Conservation (phyloP, 2,888 invertebrate genomes). For the Horisme vitalbata region DNA sequence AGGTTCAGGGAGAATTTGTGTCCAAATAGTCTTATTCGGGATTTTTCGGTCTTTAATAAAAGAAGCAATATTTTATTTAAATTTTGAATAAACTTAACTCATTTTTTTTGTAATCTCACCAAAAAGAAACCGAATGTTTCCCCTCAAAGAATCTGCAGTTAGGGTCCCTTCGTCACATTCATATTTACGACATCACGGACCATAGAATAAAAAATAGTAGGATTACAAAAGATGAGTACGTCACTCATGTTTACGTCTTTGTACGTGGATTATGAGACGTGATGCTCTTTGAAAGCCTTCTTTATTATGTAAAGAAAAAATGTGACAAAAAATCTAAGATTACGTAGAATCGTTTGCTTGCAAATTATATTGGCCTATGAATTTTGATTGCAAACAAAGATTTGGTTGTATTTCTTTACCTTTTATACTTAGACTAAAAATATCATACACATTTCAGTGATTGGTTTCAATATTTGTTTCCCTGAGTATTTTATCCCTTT, state of each 20-base stretch:
- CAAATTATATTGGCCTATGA: constrained; percentile 71
- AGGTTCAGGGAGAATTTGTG: not conserved
- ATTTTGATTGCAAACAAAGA: constrained; percentile 40
- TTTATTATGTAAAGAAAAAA: constrained; percentile 54
- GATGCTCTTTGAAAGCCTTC: constrained; percentile 61
- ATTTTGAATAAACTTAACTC: constrained; percentile 22
- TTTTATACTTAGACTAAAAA: too few relatives aligned
- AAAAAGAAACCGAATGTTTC: constrained; percentile 37
- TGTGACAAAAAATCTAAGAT: constrained; percentile 50
- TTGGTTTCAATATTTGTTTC: too few relatives aligned
- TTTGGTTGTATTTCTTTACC: not conserved
- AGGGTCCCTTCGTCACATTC: constrained; percentile 56
- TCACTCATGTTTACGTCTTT: constrained; percentile 74
- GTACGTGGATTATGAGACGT: constrained; percentile 77
- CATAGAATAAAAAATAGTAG: constrained; percentile 20
- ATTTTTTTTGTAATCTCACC: constrained; percentile 34
- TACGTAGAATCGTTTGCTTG: constrained; percentile 59
- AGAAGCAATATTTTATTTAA: not conserved
- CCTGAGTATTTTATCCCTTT: not conserved
- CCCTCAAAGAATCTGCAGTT: constrained; percentile 43
- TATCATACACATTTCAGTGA: too few relatives aligned
- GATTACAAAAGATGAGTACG: constrained; percentile 69
- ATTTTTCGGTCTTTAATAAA: too few relatives aligned
- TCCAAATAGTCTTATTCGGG: too few relatives aligned
- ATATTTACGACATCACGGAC: constrained; percentile 64